A percentile compares a stretch with the other conserved stretches of the same genome.
phyloP scores from a whole-genome alignment of 2,888 invertebrate genomes.

The Trypoxylon attenuatum region DNA sequence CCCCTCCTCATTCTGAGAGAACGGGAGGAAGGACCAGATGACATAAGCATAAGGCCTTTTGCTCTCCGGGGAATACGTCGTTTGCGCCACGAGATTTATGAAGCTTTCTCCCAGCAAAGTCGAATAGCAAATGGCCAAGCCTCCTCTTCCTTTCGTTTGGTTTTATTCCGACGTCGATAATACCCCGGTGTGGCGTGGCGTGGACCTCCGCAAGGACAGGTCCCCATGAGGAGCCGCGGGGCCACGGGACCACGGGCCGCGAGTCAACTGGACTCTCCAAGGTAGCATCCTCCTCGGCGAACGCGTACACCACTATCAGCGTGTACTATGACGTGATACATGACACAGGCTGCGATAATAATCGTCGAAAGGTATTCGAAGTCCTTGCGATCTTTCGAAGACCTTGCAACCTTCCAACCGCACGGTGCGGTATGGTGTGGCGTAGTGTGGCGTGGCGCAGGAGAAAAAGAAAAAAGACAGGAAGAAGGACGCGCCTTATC shows the following conservation, averaged over 20 bases:
- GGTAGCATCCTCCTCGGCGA: constrained; percentile 33
- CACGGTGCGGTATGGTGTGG: constrained; percentile 6
- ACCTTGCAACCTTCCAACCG: constrained; percentile 29
- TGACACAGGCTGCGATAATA: constrained; percentile 54
- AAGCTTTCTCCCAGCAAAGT: constrained; percentile 62
- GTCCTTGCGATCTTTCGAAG: constrained; percentile 27
- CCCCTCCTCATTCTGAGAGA: too few relatives aligned
- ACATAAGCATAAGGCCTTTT: constrained; percentile 60
- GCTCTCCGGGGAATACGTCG: constrained; percentile 41
- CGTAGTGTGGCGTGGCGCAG: too few relatives aligned
- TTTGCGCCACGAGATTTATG: constrained; percentile 59
- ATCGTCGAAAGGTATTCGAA: constrained; percentile 54
- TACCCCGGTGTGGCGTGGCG: constrained; percentile 4
- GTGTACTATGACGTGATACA: constrained; percentile 59
- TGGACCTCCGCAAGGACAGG: background rate
- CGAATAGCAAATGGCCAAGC: constrained; percentile 43
- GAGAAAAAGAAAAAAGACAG: constrained; percentile 15
- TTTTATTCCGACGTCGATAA: constrained; percentile 44
- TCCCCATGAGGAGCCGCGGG: too few relatives aligned
- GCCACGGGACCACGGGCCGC: constrained; percentile 13
- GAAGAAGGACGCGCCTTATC: constrained; percentile 37
- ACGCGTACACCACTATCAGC: constrained; percentile 44
- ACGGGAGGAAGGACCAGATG: constrained; percentile 42
- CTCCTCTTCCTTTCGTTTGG: constrained; percentile 33
- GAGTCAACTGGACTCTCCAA: constrained; percentile 24